Base-by-base conservation (phyloP, 2,797 vertebrate species). In the Helostoma temminkii region DNA sequence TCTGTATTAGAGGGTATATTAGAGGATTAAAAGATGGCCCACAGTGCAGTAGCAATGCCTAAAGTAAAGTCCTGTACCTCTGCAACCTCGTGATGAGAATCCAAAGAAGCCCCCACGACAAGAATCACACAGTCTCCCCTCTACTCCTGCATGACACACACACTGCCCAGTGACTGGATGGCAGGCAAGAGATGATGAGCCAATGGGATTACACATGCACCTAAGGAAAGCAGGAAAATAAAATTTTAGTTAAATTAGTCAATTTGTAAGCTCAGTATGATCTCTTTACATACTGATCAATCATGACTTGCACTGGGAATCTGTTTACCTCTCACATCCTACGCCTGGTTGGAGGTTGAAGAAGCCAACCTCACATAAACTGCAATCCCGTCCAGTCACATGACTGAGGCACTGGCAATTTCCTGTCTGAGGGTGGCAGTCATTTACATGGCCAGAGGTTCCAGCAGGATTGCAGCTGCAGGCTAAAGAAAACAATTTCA, bases 61-160 rank as follows among this genome's bases (percentile, higher is more conserved):
- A 19, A 46, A 62, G 71, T 59, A 19, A 61, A 76, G 66, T 74
- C 53, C 64, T 42, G 71, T 91, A 98, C 97, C 96, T 92, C 93
- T 91, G 90, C 96, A 98, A 65, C 97, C 96, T 74, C 91, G 94
- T 80, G 92, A 85, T 0, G 97, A 96, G 91, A 98, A 96, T 76
- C 96, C 93, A 0, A 96, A 98, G 92, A 96, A 98, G 36, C 95
- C 94, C 0, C 71, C 77, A 25, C 93, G 93, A 82, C 97, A 98
- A 1, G 63, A 80, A 69, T 94, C 91, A 0, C 97, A 98, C 45
- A 78, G 82, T 12, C 19, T 89, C 43, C 97, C 96, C 0, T 89
- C 88, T 39, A 96, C 91, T 0, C 96, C 96, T 0, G 92, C 84
- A 0, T 81, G 95, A 88, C 97, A 98, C 80, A 89, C 61, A 73